phyloP scores from a whole-genome alignment of 2,113 vertebrate species.

The Paratilapia polleni region DNA sequence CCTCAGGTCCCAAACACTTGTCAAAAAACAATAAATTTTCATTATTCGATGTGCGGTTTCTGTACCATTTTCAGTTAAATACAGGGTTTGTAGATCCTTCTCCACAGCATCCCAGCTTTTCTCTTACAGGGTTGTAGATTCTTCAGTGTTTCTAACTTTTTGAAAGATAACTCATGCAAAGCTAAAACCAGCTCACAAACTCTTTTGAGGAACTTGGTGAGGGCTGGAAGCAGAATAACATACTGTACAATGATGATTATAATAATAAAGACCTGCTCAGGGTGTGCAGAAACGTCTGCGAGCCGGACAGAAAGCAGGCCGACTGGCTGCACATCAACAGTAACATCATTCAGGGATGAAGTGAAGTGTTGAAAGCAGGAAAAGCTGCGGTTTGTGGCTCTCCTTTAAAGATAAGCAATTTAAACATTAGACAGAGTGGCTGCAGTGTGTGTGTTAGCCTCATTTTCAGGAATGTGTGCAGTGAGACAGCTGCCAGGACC shows the following conservation, averaged over 20 bases:
- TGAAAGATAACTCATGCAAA: neutral
- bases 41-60: neutral
- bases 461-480: conserved; percentile 67
- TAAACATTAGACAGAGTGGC: conserved; percentile 73
- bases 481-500: conserved; percentile 47
- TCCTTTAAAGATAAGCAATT: conserved; percentile 75
- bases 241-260: conserved; percentile 6
- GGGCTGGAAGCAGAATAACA: neutral
- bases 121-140: neutral
- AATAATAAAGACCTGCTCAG: conserved; percentile 5
- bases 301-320: conserved; percentile 35
- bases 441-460: conserved; percentile 62
- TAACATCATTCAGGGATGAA: conserved; percentile 48
- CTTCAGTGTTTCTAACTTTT: neutral
- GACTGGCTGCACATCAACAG: conserved; percentile 9
- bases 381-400: conserved; percentile 51
- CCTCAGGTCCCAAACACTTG: neutral
- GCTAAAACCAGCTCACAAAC: conserved; percentile 3
- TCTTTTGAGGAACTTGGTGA: neutral
- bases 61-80: too few relatives aligned
- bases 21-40: neutral
- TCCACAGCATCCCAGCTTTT: neutral
- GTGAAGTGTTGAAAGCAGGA: conserved; percentile 67
- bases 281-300: neutral
- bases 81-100: neutral